phyloP scores from a whole-genome alignment of 2,113 vertebrate species.

The Misgurnus anguillicaudatus region DNA sequence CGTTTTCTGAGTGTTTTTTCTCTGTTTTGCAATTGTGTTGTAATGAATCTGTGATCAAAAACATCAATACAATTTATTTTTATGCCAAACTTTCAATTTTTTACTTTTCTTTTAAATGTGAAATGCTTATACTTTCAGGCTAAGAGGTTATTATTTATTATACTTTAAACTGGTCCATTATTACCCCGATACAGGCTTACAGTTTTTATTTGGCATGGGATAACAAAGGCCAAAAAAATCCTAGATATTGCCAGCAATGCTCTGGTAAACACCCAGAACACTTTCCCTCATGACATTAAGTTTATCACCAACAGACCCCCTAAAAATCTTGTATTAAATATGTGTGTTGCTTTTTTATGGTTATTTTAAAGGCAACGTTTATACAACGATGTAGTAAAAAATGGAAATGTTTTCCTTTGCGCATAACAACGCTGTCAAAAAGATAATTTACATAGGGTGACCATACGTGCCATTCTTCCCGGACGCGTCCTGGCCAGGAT shows the following conservation, averaged over 20 bases:
- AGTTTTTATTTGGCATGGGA: not conserved
- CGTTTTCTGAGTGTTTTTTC: not conserved
- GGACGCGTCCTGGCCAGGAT: no score
- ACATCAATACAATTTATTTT: not conserved
- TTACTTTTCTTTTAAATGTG: not conserved
- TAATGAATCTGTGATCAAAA: not conserved
- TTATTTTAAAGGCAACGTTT: not conserved
- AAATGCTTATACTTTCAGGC: not conserved
- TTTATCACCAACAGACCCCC: no score
- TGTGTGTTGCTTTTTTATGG: not conserved
- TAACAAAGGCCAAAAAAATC: not conserved
- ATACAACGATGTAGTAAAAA: no score
- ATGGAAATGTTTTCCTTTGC: no score
- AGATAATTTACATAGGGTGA: no score
- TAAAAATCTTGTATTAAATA: not conserved
- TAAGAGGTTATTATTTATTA: not conserved
- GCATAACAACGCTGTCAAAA: no score
- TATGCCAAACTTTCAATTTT: not conserved
- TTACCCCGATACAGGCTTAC: not conserved
- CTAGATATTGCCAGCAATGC: not conserved
- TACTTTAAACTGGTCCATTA: not conserved
- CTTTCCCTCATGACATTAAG: not conserved
- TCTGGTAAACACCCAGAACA: not conserved
- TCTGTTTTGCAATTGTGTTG: conserved; percentile 1
- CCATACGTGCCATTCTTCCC: no score